Base-by-base conservation (phyloP, 2,113 vertebrate species). In the Cygnus atratus region DNA sequence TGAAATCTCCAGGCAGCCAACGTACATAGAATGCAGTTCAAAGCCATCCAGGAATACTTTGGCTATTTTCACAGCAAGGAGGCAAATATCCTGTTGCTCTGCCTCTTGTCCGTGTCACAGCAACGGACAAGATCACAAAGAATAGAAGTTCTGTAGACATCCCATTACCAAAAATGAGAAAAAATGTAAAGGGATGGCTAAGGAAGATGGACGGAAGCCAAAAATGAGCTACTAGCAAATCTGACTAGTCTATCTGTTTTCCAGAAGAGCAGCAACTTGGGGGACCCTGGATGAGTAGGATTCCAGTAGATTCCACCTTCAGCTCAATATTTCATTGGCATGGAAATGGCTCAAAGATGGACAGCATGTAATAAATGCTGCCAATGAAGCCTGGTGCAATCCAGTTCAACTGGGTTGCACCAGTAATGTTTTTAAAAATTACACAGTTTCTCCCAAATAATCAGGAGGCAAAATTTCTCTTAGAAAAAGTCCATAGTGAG, bases 391-490 rank as follows among this genome's bases (percentile, higher is more conserved):
- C 62, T 75, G 74, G 50, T 75, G 82, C 84, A 95, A 87, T 80
- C 92, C 96, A 96, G 95, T 33, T 88, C 91, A 91, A 85, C 87
- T 70, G 94, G 91, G 70, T 76, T 91, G 76, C 91, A 55, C 79
- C 94, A 92, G 94, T 87, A 87, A 75, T 11, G 70, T 46, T 88
- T 88, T 6, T 68, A 93, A 75, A 96, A 90, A 39, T 48, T 80
- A 92, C 10, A 66, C 10, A 66, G 91, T 93, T 94, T 96, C 85
- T 95, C 97, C 90, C 92, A 86, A 93, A 43, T 50, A 89, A 91
- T 86, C 75, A 97, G 94, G 94, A 91, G 94, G 90, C 90, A 96
- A 44, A 95, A 28, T 18, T 92, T 93, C 67, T 94, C 95, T 96
- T 97, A 93, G 74, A 90, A 93, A 94, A 94, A 92, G 83, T 87